Conservation (phyloP, 2,888 invertebrate species). For the Lochmaea crataegi region DNA sequence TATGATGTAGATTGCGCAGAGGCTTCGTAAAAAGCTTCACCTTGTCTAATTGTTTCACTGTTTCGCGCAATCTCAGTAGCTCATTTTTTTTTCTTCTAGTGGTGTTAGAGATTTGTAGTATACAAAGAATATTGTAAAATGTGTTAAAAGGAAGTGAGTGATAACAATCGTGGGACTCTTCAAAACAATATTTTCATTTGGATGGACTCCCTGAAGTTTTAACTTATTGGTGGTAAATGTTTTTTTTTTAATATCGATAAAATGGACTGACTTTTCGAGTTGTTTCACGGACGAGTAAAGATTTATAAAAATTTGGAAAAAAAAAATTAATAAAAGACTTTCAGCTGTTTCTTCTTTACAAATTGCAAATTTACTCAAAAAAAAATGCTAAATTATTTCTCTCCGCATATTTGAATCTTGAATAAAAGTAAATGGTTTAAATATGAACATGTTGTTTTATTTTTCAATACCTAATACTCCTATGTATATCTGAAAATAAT, state of each 20-base stretch:
- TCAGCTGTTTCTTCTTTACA: constrained; percentile 41
- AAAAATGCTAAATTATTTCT: constrained; percentile 43
- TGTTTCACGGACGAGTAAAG: constrained; percentile 35
- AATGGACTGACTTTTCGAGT: constrained; percentile 32
- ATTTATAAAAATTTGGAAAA: constrained; percentile 16
- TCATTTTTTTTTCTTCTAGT: constrained; percentile 45
- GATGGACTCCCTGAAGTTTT: constrained; percentile 22
- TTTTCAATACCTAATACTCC: not conserved
- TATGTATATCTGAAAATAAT: too few relatives aligned
- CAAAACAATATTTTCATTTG: constrained; percentile 30
- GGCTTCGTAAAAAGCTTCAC: constrained; percentile 33
- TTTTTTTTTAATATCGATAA: constrained; percentile 14
- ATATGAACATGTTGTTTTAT: constrained; percentile 48
- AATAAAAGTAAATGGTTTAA: constrained; percentile 61
- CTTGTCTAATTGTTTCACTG: constrained; percentile 29
- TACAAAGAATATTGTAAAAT: constrained; percentile 36
- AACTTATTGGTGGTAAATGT: constrained; percentile 28
- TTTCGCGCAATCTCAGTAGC: constrained; percentile 46
- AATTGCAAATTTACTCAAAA: constrained; percentile 46
- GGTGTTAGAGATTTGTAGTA: constrained; percentile 52
- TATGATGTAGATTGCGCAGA: constrained; percentile 35
- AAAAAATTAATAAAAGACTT: constrained; percentile 27
- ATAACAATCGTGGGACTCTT: constrained; percentile 22
- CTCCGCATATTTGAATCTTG: constrained; percentile 53
- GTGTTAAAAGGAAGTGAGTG: constrained; percentile 38